A percentile compares a stretch with the other conserved stretches of the same genome.
Conservation (phyloP, 1,140 invertebrate species). For the Pomacea maculata region DNA sequence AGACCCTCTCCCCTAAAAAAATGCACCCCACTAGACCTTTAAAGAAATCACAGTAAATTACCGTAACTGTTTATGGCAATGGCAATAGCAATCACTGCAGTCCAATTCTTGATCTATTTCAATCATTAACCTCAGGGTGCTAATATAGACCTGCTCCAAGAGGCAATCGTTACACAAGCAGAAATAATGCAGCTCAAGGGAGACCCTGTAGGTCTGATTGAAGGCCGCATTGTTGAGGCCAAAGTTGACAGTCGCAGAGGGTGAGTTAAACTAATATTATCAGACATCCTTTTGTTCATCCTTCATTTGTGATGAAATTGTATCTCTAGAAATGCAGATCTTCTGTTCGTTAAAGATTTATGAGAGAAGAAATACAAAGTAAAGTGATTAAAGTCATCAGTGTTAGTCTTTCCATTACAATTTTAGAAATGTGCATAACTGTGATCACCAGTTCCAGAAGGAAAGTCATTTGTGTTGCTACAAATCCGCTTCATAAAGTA, state of each 20-base stretch:
- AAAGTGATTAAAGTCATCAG: too few species aligned
- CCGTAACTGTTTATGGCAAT: background rate
- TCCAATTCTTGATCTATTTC: background rate
- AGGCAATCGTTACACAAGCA: slow-evolving; percentile 84
- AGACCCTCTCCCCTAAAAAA: too few species aligned
- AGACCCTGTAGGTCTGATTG: slow-evolving; percentile 85
- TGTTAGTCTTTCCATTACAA: too few species aligned
- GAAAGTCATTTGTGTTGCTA: background rate
- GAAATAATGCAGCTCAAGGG: slow-evolving; percentile 86
- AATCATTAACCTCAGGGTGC: slow-evolving; percentile 66
- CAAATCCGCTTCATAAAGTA: background rate
- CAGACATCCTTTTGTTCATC: too few species aligned
- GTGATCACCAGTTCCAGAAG: too few species aligned
- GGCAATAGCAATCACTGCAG: background rate
- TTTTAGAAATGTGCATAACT: too few species aligned
- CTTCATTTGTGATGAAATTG: too few species aligned
- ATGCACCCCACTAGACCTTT: too few species aligned
- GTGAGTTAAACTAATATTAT: slow-evolving; percentile 58
- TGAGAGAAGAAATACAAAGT: too few species aligned
- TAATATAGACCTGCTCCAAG: slow-evolving; percentile 83
- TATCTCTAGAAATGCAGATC: too few species aligned
- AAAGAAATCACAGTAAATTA: too few species aligned
- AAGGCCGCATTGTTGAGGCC: slow-evolving; percentile 92
- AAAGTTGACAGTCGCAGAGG: slow-evolving; percentile 77
- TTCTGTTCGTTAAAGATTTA: too few species aligned